These are phyloP conservation scores for Neodiprion virginianus DNA, from an alignment of 1,140 invertebrate genomes.

Conservation along the genomic window DNA sequence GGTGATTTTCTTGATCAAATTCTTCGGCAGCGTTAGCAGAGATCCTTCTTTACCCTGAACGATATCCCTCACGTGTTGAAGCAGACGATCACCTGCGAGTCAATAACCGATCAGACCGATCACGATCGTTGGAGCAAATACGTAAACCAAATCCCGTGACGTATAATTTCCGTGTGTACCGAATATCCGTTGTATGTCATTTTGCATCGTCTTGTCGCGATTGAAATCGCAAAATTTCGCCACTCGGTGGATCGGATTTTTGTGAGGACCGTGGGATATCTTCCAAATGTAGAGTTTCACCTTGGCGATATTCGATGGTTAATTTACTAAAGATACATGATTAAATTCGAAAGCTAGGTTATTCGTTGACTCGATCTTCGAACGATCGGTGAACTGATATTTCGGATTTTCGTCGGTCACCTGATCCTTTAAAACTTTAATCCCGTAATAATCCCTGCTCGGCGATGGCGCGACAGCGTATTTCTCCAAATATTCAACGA, in stretches of 20 bases:
- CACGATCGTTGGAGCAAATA: conserved; percentile 12
- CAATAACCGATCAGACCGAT: neutral
- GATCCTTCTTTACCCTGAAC: conserved; percentile 24
- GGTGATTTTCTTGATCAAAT: conserved; percentile 39
- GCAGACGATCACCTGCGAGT: conserved; percentile 32
- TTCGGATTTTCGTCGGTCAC: conserved; percentile 26
- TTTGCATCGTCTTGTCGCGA: conserved; percentile 44
- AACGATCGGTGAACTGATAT: conserved; percentile 12
- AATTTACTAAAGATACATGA: neutral
- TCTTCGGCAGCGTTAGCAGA: conserved; percentile 40
- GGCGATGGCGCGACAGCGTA: conserved; percentile 58
- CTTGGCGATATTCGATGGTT: conserved; percentile 32
- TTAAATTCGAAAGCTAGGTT: too few species aligned
- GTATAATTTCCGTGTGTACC: conserved; percentile 33
- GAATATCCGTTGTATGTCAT: conserved; percentile 50
- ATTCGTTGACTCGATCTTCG: neutral
- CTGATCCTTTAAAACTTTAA: conserved; percentile 41
- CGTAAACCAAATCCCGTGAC: conserved; percentile 2
- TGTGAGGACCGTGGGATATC: conserved; percentile 56
- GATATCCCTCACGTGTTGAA: conserved; percentile 37
- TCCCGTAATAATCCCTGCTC: conserved; percentile 59
- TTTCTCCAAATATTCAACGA: conserved; percentile 44
- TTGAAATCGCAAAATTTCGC: conserved; percentile 42
- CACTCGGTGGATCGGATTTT: conserved; percentile 38
- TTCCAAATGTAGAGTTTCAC: conserved; percentile 57